Evolutionary conservation across 2,888 invertebrate species (phyloP).

Genomic region (Nemotelus nigrinus): DNA sequence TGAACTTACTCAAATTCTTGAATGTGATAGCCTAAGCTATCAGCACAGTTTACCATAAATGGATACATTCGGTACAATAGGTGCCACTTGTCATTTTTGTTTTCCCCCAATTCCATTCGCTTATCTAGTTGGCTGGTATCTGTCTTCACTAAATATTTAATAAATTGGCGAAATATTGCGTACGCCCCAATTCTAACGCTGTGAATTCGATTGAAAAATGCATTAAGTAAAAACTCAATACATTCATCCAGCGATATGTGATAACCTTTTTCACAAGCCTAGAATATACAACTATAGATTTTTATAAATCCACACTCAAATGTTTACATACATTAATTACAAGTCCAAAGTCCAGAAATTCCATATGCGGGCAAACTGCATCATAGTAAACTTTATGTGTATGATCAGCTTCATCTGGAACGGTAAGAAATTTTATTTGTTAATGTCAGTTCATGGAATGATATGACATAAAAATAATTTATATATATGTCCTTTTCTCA

Average conservation of each 20-base stretch:
- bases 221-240: slow-evolving; percentile 58
- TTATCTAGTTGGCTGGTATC: slow-evolving; percentile 60
- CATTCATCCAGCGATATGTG: slow-evolving; percentile 58
- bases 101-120: slow-evolving; percentile 50
- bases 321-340: slow-evolving; percentile 56
- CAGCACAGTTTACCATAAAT: slow-evolving; percentile 58
- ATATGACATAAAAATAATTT: too few relatives aligned
- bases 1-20: slow-evolving; percentile 59
- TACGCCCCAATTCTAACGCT: slow-evolving; percentile 57
- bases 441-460: neutral
- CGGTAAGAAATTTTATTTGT: neutral
- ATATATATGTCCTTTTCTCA: too few relatives aligned
- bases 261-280: slow-evolving; percentile 59
- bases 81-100: slow-evolving; percentile 58
- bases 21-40: slow-evolving; percentile 58
- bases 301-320: slow-evolving; percentile 24
- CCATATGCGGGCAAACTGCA: slow-evolving; percentile 55
- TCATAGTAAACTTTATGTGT: slow-evolving; percentile 53
- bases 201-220: slow-evolving; percentile 57
- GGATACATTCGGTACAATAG: slow-evolving; percentile 60
- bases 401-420: slow-evolving; percentile 9
- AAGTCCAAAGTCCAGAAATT: slow-evolving; percentile 57
- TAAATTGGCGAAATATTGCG: slow-evolving; percentile 57
- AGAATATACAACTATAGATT: slow-evolving; percentile 13
- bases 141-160: slow-evolving; percentile 58